Conservation (phyloP, 2,797 vertebrate genomes). For the Malurus leucopterus region DNA sequence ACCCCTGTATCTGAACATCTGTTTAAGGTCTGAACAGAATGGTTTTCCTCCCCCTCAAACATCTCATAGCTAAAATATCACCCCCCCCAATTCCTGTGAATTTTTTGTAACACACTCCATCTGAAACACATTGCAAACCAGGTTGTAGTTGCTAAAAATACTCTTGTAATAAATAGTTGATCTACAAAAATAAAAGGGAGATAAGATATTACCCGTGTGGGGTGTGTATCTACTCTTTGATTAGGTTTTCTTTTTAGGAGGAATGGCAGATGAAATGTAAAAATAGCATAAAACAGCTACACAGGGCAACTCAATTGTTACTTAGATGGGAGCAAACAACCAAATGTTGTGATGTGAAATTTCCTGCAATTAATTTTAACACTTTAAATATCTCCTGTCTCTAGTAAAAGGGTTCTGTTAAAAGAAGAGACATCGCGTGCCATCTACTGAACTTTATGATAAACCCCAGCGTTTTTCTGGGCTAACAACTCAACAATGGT, state of each 20-base stretch:
- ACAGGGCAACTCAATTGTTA: not conserved
- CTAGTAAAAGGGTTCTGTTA: not conserved
- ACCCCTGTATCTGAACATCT: constrained; percentile 20
- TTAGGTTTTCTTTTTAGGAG: constrained; percentile 22
- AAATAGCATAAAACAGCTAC: constrained; percentile 19
- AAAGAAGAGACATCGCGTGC: not conserved
- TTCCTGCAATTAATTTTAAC: constrained; percentile 24
- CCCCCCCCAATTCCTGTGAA: not conserved
- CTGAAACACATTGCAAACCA: constrained; percentile 37
- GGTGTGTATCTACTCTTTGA: not conserved
- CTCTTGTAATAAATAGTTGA: constrained; percentile 27
- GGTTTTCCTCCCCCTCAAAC: not conserved
- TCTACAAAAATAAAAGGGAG: constrained; percentile 33
- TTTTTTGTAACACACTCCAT: constrained; percentile 2
- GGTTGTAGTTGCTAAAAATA: constrained; percentile 58
- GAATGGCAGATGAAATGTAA: constrained; percentile 32
- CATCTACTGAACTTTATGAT: constrained; percentile 45
- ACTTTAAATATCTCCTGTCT: not conserved
- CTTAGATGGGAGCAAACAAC: not conserved
- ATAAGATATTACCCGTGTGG: constrained; percentile 17
- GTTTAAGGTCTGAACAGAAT: constrained; percentile 1
- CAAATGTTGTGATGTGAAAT: not conserved
- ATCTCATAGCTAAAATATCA: constrained; percentile 6
- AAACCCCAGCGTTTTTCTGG: not conserved
- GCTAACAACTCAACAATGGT: not conserved